Base-by-base conservation (phyloP, 1,140 invertebrate genomes). In the Drosophila eugracilis region DNA sequence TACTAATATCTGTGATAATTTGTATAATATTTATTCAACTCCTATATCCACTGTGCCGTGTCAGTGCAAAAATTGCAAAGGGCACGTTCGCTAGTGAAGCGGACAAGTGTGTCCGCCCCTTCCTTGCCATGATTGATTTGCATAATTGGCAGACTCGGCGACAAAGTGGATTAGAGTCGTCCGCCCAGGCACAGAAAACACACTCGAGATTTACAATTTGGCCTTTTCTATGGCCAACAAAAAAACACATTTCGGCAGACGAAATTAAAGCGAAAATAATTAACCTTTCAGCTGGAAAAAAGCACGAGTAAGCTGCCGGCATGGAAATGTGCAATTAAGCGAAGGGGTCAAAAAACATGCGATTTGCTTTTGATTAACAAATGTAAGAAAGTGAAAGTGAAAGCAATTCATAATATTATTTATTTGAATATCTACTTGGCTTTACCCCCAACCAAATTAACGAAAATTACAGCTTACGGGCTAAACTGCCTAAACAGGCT, bases 91-190 rank as follows among this genome's bases (percentile, higher is more conserved):
- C 54, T 26, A 59, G 59, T 59, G 37, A 60, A 32, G 37, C 28
- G 26, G 37, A 57, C 58, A 55, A 55, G 58, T 41, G 49, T 36
- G 55, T 58, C 7, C 37, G 14, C 5, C 57, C 39, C n/a, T 30
- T 26, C 28, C 12, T 15, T 14, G 41, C 9, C 67, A 44, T 72
- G 67, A 78, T 72, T 78, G 75, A 78, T 78, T 78, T 78, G 75
- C 75, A 78, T 78, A 78, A 78, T 78, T 78, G 59, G 39, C 66
- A 78, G 75, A 66, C 74, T 69, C 34, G 73, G 47, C 55, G 41
- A 71, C 41, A 41, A 73, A 73, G 70, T 73, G 70, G 70, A 72
- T 72, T 73, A 52, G 36, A 60, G 50, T 39, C 57, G 34, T n/a
- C 50, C 24, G 24, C 24, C 32, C 49, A 26, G 28, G 42, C 19